Percentiles rank a stretch among this genome's conserved stretches.
These are phyloP conservation scores for Listronotus oregonensis DNA, from an alignment of 1,140 invertebrate genomes.

Conservation along the genomic window DNA sequence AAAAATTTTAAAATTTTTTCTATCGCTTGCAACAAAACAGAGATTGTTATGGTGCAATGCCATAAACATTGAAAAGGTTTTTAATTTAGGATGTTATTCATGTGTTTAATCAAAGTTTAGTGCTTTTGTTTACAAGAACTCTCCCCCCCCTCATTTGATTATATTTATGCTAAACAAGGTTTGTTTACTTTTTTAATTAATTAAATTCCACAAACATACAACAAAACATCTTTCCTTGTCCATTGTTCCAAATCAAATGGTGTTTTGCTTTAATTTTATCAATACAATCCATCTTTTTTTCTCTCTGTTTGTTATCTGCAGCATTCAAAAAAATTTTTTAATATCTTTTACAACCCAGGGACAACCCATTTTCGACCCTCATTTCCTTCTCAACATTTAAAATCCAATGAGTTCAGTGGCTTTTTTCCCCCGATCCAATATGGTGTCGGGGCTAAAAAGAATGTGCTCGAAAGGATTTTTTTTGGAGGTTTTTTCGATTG, in stretches of 20 bases:
- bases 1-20: too few species aligned
- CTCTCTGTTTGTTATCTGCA: slow-evolving; percentile 98
- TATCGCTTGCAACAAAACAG: too few species aligned
- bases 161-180: too few species aligned
- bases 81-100: too few species aligned
- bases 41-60: too few species aligned
- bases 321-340: slow-evolving; percentile 99
- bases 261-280: slow-evolving; percentile 90
- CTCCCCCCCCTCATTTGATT: too few species aligned
- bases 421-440: slow-evolving; percentile 93
- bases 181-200: too few species aligned
- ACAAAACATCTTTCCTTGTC: slow-evolving; percentile 76
- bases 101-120: too few species aligned
- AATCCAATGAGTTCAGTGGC: slow-evolving; percentile 92
- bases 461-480: slow-evolving; percentile 98
- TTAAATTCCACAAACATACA: too few species aligned
- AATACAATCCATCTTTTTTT: slow-evolving; percentile 92
- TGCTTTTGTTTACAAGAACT: too few species aligned
- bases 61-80: too few species aligned
- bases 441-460: slow-evolving; percentile 95
- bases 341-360: slow-evolving; percentile 98
- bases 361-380: slow-evolving; percentile 95
- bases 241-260: slow-evolving; percentile 97
- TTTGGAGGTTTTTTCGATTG: slow-evolving; percentile 97
- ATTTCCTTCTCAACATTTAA: slow-evolving; percentile 72